Evolutionary conservation across 2,797 vertebrate genomes (phyloP), one percentile per base, ranked within the genome.

Genomic region (Falco biarmicus): DNA sequence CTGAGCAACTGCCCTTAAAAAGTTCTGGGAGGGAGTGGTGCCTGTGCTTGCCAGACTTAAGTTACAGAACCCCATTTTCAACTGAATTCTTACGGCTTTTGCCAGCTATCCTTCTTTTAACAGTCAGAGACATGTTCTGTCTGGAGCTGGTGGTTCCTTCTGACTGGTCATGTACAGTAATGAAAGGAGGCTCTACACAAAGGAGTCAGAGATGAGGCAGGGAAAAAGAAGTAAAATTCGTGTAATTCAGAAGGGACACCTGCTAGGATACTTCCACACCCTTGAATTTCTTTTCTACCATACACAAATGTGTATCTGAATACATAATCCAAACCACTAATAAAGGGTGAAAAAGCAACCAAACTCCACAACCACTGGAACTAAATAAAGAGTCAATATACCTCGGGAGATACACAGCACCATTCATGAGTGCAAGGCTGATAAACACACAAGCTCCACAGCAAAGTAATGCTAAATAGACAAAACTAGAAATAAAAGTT

Each of bases 1-100:
- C 70, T 76, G 25, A 82, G 81, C 57, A 69, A 78, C 2, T 77
- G 78, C 68, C 74, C 90, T 83, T 84, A 66, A 87, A 87, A 95
- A 85, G 53, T 82, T 66, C 51, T 64, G 57, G 28, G 37, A 91
- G 47, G 89, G 95, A 94, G 88, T 5, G 64, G 71, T 29, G 64
- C 54, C 81, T 65, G 19, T 56, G 54, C n/a, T 65, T 92, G 92
- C 84, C 87, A 93, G 63, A 13, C 32, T 5, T 5, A 37, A 77
- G 73, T 45, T 75, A 79, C 79, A 88, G 84, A 91, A 66, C 57
- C 48, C 39, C 1, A 0, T 45, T 90, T 85, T 77, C 76, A 91
- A 31, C 48, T 54, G 53, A 69, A 76, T 84, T 54, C 43, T 57
- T 45, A 39, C 0, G 15, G 50, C 21, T 45, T 95, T 89, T 86